Conservation (phyloP, 2,888 invertebrate genomes). For the Mycalesis mineus region DNA sequence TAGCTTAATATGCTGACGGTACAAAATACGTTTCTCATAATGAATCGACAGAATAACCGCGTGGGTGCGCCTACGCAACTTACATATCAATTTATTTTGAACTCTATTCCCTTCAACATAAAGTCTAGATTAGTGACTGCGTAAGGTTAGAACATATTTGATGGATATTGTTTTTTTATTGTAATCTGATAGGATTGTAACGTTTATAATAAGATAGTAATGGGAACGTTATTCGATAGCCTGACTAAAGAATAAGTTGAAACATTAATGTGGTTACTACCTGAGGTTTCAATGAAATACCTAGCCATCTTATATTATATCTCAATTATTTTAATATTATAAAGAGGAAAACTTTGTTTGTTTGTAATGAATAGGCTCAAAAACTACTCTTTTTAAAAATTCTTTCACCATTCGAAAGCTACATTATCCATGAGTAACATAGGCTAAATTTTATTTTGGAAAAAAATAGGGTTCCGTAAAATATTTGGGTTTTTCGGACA, state of each 20-base stretch:
- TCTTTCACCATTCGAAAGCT: too few species aligned
- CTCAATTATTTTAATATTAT: too few species aligned
- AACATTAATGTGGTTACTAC: neutral
- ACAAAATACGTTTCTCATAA: slow-evolving; percentile 37
- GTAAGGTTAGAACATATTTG: neutral
- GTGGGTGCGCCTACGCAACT: slow-evolving; percentile 39
- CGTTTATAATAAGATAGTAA: slow-evolving; percentile 10
- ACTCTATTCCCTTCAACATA: slow-evolving; percentile 17
- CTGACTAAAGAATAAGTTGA: neutral
- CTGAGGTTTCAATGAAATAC: neutral
- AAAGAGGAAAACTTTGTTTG: too few species aligned
- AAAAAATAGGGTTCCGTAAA: too few species aligned
- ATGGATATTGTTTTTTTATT: slow-evolving; percentile 10
- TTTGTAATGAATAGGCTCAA: too few species aligned
- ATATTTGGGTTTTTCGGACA: too few species aligned
- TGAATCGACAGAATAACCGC: slow-evolving; percentile 37
- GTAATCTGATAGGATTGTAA: slow-evolving; percentile 23
- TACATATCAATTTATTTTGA: neutral
- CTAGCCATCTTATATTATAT: too few species aligned
- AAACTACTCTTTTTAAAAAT: too few species aligned
- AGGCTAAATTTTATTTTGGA: too few species aligned
- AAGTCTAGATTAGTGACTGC: slow-evolving; percentile 13
- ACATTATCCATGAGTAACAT: too few species aligned
- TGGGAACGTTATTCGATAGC: slow-evolving; percentile 22
- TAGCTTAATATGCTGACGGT: slow-evolving; percentile 30